Evolutionary conservation across 2,113 vertebrate genomes (phyloP), one percentile per base, ranked within the genome.

Genomic region (Amblyopsis rosae): DNA sequence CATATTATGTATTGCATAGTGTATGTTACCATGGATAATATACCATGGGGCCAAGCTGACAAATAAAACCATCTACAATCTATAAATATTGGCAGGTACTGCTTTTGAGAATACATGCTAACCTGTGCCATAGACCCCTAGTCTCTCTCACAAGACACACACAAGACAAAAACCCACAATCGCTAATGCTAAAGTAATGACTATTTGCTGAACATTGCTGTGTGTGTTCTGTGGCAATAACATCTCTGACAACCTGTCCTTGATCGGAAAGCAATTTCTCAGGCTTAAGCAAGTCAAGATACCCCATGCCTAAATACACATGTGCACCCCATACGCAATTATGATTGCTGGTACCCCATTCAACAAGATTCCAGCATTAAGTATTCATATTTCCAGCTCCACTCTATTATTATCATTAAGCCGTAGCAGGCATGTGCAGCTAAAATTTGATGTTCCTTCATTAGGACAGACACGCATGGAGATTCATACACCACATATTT

Each of bases 321-420:
- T 13, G 1, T 0, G 1, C 2, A n/a, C 1, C 16, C 46, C 12
- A 62, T 33, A 10, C 26, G 2, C 16, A 2, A 15, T 26, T 26
- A 26, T 26, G 26, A 26, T 41, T 41, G 15, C 17, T 46, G 12
- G 33, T 10, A 48, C 19, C 49, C 59, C 45, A 4, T 41, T 15
- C 58, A 69, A 64, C 76, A 50, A 87, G 76, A 87, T 83, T 75
- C 80, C 85, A 59, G 90, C 90, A 91, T 90, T 82, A 84, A 88
- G 82, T 90, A 91, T 90, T 89, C 86, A 91, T 91, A 87, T 82
- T 87, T 75, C 80, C 63, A 83, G 69, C 58, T 41, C 77, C 49
- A 62, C 74, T 89, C 86, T 89, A 91, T 90, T 90, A 89, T 89
- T 88, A 87, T 86, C 87, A 85, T 87, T 85, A 82, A 84, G 76